Conservation (phyloP, 2,113 vertebrate species). For the Nerophis lumbriciformis region DNA sequence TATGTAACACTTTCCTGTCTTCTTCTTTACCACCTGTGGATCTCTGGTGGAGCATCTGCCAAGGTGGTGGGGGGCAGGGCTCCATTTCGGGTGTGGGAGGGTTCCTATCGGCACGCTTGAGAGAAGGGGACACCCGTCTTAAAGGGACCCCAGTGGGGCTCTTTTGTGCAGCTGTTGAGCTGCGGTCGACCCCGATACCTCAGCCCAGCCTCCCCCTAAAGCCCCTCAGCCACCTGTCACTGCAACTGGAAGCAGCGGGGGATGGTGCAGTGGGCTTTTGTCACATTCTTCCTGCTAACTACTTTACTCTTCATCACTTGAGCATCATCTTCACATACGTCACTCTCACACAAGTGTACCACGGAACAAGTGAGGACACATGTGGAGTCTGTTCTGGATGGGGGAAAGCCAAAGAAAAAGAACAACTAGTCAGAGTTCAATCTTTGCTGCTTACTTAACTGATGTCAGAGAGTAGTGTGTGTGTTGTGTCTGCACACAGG, state of each 20-base stretch:
- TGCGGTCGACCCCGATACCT: constrained; percentile 51
- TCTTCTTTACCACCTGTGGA: constrained; percentile 63
- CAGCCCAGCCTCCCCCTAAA: constrained; percentile 43
- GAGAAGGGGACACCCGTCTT: constrained; percentile 37
- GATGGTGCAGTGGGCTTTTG: constrained; percentile 16
- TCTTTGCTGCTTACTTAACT: too few species aligned
- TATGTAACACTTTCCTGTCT: constrained; percentile 24
- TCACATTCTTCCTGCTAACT: not conserved
- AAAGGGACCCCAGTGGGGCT: constrained; percentile 59
- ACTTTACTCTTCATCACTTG: too few species aligned
- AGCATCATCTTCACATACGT: too few species aligned
- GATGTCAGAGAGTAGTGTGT: too few species aligned
- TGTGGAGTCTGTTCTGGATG: too few species aligned
- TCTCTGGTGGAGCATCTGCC: constrained; percentile 59
- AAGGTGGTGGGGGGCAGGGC: constrained; percentile 51
- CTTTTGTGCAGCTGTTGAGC: constrained; percentile 76
- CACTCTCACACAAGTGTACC: too few species aligned
- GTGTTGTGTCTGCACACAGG: too few species aligned
- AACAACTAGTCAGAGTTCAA: too few species aligned
- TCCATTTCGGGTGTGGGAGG: constrained; percentile 3
- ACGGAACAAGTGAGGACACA: too few species aligned
- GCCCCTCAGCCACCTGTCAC: constrained; percentile 73
- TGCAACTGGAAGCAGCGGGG: constrained; percentile 65
- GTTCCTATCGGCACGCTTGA: constrained; percentile 60
- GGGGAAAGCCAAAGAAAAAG: too few species aligned